Evolutionary conservation across 2,113 vertebrate genomes (phyloP), one percentile per base, ranked within the genome.

Genomic region (Phocoena phocoena): DNA sequence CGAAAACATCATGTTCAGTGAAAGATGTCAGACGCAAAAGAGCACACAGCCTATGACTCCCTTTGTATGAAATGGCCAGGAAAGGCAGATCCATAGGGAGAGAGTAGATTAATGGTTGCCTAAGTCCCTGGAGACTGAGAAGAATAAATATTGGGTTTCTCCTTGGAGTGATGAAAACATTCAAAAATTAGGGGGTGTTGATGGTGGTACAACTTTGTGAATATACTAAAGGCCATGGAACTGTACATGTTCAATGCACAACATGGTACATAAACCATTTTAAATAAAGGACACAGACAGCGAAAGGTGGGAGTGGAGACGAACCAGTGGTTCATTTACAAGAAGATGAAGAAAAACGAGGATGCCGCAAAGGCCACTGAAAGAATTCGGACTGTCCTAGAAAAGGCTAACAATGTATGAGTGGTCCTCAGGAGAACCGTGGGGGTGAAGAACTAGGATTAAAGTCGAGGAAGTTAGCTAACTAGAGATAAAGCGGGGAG

Each of bases 401-500:
- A 6, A 86, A 68, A 44, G 11, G 20, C 26, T 8, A 33, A 18
- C 0, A 28, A 31, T 2, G 33, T 18, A 15, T 0, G 4, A 18
- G 8, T 13, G 23, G 3, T 3, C 15, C 31, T 58, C 5, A 1
- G 20, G 31, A 68, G 47, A 60, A 70, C 2, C 44, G 14, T 31
- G 58, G 1, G 3, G 47, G 36, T 23, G 62, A 36, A 68, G 10
- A 60, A 60, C 20, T 31, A 3, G 0, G 1, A 21, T 7, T 28
- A 6, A 33, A 68, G 60, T 6, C 4, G 3, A 80, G 8, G 53
- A 79, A 36, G 25, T 1, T 14, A 2, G 4, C 3, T 67, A 41
- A 6, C 0, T 38, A 8, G 28, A 4, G 4, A 1, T 10, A 8
- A 67, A 18, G 3, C 0, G 20, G 12, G 23, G 8, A 44, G 13